Percentiles rank a stretch among this genome's conserved stretches.
phyloP scores from a whole-genome alignment of 2,113 vertebrate genomes.

The Brachypteracias leptosomus region DNA sequence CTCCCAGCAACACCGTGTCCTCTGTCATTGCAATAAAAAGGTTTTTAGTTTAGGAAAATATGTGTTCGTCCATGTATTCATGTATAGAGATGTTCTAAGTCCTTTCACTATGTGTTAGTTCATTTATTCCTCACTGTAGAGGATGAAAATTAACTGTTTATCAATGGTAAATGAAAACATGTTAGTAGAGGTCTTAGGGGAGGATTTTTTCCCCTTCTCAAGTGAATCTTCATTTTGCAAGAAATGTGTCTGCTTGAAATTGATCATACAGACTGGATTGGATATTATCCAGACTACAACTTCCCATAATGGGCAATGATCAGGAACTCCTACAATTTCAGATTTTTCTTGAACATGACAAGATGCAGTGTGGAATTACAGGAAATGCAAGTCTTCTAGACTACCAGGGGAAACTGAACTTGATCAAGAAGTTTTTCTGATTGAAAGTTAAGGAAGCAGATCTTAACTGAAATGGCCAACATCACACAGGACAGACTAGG shows the following conservation, averaged over 20 bases:
- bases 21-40: not conserved
- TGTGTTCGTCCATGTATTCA: accelerated
- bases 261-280: not conserved
- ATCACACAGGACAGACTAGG: not conserved
- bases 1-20: not conserved
- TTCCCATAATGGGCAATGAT: not conserved
- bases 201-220: not conserved
- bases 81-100: not conserved
- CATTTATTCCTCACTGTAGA: not conserved
- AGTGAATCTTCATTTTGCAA: not conserved
- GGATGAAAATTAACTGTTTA: not conserved
- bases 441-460: not conserved
- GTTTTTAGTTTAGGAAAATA: not conserved
- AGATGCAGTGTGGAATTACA: not conserved
- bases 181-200: accelerated
- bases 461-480: not conserved
- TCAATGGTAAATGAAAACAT: not conserved
- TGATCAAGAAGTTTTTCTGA: not conserved
- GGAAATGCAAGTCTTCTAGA: not conserved
- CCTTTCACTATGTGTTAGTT: not conserved
- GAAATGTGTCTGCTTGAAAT: not conserved
- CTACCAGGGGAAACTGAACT: not conserved
- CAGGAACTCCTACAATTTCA: accelerated
- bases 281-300: not conserved
- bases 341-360: not conserved